phyloP scores from a whole-genome alignment of 2,113 vertebrate genomes.

The Corapipo altera region DNA sequence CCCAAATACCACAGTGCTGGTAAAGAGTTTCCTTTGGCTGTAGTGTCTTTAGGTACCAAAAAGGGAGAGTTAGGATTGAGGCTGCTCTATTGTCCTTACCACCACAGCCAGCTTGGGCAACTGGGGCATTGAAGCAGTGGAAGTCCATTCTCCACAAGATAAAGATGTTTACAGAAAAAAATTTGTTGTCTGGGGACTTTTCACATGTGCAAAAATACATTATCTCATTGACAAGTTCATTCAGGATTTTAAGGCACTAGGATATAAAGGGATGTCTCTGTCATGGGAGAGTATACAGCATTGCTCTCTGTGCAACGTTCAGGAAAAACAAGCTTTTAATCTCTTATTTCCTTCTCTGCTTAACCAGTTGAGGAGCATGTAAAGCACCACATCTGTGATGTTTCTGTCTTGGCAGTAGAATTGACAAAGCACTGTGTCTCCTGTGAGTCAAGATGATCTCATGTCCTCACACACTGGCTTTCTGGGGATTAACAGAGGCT shows the following conservation, averaged over 20 bases:
- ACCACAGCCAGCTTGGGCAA: neutral
- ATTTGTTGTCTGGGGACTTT: neutral
- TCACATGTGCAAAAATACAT: neutral
- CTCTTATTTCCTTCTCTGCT: neutral
- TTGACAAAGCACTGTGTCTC: neutral
- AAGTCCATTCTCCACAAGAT: neutral
- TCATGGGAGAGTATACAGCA: rapidly evolving
- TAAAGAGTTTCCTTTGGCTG: neutral
- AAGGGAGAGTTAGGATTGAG: neutral
- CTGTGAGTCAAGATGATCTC: neutral
- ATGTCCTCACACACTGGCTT: neutral
- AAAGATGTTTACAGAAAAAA: neutral
- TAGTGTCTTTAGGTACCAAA: neutral
- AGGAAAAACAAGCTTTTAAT: neutral
- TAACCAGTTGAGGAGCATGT: neutral
- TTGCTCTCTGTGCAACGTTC: neutral
- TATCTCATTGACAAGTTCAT: neutral
- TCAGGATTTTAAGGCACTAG: neutral
- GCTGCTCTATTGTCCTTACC: neutral
- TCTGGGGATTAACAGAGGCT: neutral
- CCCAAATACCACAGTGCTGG: neutral
- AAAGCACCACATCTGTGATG: neutral
- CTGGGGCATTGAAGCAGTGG: neutral
- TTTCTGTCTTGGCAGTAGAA: neutral
- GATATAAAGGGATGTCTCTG: neutral